Percentiles rank a stretch among this genome's conserved stretches.
phyloP scores from a whole-genome alignment of 2,113 vertebrate species.

The Festucalex cinctus region DNA sequence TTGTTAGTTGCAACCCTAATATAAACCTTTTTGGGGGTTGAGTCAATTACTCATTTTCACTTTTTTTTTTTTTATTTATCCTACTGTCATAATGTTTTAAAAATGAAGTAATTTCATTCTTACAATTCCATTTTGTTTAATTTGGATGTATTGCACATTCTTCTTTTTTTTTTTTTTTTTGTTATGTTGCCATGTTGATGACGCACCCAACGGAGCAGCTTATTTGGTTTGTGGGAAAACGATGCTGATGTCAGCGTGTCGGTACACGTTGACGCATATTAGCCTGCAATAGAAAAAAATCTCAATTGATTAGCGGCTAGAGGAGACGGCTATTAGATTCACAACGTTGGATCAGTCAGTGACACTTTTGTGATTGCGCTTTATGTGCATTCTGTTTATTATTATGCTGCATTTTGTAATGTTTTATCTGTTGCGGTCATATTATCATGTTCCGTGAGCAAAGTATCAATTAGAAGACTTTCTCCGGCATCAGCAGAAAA shows the following conservation, averaged over 20 bases:
- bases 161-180: slow-evolving; percentile 18
- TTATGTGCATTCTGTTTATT: background rate
- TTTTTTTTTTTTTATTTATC: too few relatives aligned
- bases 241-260: slow-evolving; percentile 65
- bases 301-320: slow-evolving; percentile 14
- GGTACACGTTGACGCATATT: slow-evolving; percentile 13
- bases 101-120: too few relatives aligned
- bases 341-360: slow-evolving; percentile 12
- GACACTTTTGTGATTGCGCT: background rate
- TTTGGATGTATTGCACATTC: background rate
- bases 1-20: too few relatives aligned
- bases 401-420: background rate
- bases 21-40: too few relatives aligned
- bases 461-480: slow-evolving; percentile 10
- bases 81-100: too few relatives aligned
- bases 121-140: background rate
- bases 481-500: background rate
- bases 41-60: too few relatives aligned
- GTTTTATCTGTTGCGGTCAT: background rate
- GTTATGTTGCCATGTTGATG: slow-evolving; percentile 30
- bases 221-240: slow-evolving; percentile 60
- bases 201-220: slow-evolving; percentile 41
- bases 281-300: slow-evolving; percentile 15
- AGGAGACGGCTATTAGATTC: background rate
- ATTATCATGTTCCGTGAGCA: background rate